These are phyloP conservation scores for Plecotus auritus DNA, from an alignment of 2,113 vertebrate species.

Conservation along the genomic window DNA sequence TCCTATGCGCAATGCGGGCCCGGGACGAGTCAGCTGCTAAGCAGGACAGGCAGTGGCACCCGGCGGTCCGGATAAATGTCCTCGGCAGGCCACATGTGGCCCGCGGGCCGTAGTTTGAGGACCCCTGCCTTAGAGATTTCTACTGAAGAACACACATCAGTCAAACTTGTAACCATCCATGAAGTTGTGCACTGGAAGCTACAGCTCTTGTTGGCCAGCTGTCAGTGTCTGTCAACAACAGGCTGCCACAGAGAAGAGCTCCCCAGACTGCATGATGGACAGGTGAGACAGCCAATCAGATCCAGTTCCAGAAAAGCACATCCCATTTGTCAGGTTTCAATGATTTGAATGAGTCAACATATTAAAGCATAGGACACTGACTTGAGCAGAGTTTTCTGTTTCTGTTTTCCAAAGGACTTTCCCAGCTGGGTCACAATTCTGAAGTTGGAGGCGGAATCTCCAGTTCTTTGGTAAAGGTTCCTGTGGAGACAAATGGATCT, in stretches of 20 bases:
- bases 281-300: not conserved
- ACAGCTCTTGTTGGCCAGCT: not conserved
- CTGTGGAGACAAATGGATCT: not conserved
- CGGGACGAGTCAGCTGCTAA: no score
- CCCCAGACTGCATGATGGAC: not conserved
- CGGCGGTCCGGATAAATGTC: no score
- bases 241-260: not conserved
- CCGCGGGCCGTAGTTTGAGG: no score
- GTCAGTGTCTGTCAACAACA: not conserved
- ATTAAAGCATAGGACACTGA: not conserved
- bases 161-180: not conserved
- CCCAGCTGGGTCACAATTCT: not conserved
- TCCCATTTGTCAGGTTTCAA: not conserved
- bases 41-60: no score
- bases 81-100: no score
- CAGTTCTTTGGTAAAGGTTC: not conserved
- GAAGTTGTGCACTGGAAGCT: not conserved
- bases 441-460: not conserved
- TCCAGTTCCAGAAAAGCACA: not conserved
- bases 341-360: not conserved
- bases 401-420: not conserved
- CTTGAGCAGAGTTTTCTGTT: not conserved
- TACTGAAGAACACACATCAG: not conserved
- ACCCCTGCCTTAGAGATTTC: not conserved
- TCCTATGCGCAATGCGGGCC: no score